Conservation (phyloP, 1,140 invertebrate genomes). For the Agrypnia vestita region DNA sequence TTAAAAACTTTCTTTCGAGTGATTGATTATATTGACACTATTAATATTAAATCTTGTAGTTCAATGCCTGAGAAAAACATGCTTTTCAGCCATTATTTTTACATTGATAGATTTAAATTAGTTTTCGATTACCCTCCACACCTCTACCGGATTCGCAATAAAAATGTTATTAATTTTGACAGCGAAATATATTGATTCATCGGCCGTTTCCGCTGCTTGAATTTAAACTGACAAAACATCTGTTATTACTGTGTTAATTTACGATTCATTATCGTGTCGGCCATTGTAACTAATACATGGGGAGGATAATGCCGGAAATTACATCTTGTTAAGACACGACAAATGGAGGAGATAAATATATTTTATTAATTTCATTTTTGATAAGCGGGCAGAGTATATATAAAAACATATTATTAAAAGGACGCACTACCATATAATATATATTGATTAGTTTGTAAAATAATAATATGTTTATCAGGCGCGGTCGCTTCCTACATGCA, state of each 20-base stretch:
- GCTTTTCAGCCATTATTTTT: too few relatives aligned
- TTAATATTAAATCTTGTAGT: too few relatives aligned
- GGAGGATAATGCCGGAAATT: background rate
- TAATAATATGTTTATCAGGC: too few relatives aligned
- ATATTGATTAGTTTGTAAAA: too few relatives aligned
- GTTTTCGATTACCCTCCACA: background rate
- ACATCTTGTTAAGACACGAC: background rate
- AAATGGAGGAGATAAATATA: background rate
- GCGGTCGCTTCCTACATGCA: too few relatives aligned
- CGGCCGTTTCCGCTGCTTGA: background rate
- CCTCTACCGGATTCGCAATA: background rate
- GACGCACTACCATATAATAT: too few relatives aligned
- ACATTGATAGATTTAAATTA: too few relatives aligned
- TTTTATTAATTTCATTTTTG: background rate
- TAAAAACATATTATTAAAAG: too few relatives aligned
- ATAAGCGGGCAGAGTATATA: too few relatives aligned
- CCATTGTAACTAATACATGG: background rate
- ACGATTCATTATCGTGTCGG: slow-evolving; percentile 8
- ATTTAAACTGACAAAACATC: background rate
- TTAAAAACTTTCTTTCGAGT: too few relatives aligned
- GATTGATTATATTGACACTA: too few relatives aligned
- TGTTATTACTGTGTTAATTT: slow-evolving; percentile 3
- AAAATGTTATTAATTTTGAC: slow-evolving; percentile 14
- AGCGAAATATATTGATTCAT: background rate
- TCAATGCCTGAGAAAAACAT: too few relatives aligned